Conservation (phyloP, 2,113 vertebrate species). For the Callospermophilus lateralis region DNA sequence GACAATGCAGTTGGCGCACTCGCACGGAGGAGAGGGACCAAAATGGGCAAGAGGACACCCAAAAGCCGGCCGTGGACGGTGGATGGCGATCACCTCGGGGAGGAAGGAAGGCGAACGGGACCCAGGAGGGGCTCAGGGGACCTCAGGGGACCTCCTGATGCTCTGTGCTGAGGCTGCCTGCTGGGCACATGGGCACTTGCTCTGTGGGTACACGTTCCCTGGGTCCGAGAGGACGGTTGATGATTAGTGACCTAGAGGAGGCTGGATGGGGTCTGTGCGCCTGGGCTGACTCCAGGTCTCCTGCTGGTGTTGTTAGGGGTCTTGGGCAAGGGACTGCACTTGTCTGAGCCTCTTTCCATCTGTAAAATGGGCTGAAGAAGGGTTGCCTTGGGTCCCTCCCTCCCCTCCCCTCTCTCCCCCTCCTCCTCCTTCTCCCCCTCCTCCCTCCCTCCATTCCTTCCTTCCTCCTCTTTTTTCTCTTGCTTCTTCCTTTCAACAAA, state of each 20-base stretch:
- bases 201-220: neutral
- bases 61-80: neutral
- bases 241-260: neutral
- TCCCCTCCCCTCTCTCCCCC: too few species aligned
- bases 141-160: neutral
- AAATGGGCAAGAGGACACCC: neutral
- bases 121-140: neutral
- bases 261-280: neutral
- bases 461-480: neutral
- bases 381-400: neutral
- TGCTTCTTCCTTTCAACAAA: neutral
- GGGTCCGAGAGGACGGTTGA: neutral
- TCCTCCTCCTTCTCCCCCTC: too few species aligned
- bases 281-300: neutral
- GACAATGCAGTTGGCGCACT: neutral
- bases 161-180: neutral
- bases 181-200: neutral
- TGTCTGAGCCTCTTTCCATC: neutral
- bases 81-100: neutral
- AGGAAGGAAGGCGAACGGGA: neutral
- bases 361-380: constrained; percentile 24
- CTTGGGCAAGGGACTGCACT: neutral
- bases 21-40: neutral
- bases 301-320: neutral
- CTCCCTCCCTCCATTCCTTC: too few species aligned